A percentile compares a stretch with the other conserved stretches of the same genome.
Evolutionary conservation across 2,113 vertebrate species (phyloP).

Genomic region (Nansenia antarctica): DNA sequence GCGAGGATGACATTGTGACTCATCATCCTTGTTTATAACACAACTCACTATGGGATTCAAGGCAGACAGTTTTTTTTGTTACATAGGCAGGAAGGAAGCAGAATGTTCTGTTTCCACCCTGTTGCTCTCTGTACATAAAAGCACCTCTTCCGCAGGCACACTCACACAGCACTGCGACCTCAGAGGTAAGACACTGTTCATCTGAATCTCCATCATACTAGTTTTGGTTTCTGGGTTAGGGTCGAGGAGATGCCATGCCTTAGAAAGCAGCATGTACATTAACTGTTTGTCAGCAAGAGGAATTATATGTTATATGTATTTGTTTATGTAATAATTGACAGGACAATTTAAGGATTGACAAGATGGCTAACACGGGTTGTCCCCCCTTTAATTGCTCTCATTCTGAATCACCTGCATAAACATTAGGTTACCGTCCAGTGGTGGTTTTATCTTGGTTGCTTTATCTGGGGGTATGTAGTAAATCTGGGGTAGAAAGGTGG

Average conservation of each 20-base stretch:
- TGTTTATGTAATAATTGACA: too few species aligned
- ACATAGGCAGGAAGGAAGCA: conserved; percentile 40
- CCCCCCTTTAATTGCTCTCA: background rate
- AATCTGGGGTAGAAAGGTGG: too few species aligned
- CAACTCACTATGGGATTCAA: background rate
- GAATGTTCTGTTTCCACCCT: conserved; percentile 11
- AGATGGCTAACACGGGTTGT: too few species aligned
- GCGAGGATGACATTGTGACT: too few species aligned
- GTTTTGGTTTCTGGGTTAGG: background rate
- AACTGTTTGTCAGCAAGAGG: background rate
- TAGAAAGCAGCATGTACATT: background rate
- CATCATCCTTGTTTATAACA: too few species aligned
- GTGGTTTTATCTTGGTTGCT: background rate
- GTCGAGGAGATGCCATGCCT: background rate
- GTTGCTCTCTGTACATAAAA: conserved; percentile 3
- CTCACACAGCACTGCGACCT: background rate
- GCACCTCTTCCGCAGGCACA: conserved; percentile 41
- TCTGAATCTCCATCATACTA: too few species aligned
- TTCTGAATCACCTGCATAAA: background rate
- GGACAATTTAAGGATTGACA: background rate
- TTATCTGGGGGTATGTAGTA: too few species aligned
- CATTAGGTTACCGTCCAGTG: background rate
- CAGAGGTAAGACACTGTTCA: conserved; percentile 42
- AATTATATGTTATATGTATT: background rate
- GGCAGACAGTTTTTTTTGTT: background rate